Conservation (phyloP, 2,113 vertebrate genomes). For the Merops nubicus region DNA sequence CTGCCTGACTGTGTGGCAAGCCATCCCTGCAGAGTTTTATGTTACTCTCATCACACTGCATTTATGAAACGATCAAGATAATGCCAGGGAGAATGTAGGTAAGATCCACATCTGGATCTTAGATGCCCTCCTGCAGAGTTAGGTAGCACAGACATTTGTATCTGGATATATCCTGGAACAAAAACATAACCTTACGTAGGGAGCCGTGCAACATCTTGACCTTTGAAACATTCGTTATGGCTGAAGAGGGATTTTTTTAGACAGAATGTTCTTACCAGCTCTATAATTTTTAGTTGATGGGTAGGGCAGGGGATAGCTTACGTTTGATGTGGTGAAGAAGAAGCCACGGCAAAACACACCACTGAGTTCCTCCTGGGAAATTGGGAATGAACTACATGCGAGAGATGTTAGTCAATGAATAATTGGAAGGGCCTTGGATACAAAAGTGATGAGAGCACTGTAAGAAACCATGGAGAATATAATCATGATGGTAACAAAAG, state of each 20-base stretch:
- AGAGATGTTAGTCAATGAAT: background rate
- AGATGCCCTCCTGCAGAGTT: constrained; percentile 50
- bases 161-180: constrained; percentile 11
- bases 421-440: constrained; percentile 36
- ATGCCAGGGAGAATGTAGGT: no score
- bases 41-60: background rate
- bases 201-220: background rate
- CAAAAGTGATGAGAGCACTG: constrained; percentile 32
- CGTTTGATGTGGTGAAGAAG: constrained; percentile 48
- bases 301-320: background rate
- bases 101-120: constrained; percentile 51
- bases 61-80: background rate
- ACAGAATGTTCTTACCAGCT: constrained; percentile 3
- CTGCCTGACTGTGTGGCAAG: background rate
- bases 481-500: constrained; percentile 43
- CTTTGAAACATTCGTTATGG: constrained; percentile 37
- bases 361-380: constrained; percentile 7
- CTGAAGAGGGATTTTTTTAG: background rate
- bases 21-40: background rate
- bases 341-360: background rate
- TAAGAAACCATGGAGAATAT: constrained; percentile 41
- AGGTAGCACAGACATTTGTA: constrained; percentile 51
- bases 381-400: constrained; percentile 30
- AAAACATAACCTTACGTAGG: background rate
- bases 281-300: constrained; percentile 22